Conservation (phyloP, 2,888 invertebrate genomes). For the Megaustenia siamemsis region DNA sequence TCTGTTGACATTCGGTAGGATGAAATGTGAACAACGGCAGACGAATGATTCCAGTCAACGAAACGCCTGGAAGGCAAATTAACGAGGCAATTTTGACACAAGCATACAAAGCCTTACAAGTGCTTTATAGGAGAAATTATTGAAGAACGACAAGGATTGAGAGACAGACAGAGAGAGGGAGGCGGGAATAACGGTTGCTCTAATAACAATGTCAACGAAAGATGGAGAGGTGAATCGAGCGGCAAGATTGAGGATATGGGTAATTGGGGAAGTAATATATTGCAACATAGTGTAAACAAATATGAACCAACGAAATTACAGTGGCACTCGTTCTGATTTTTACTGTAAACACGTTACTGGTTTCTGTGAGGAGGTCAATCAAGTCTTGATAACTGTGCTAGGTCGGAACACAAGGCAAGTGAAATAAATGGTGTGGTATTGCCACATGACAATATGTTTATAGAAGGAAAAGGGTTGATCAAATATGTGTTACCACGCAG, state of each 20-base stretch:
- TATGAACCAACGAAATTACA: not conserved
- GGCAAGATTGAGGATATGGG: too few relatives aligned
- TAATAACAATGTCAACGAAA: not conserved
- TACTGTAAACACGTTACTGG: too few relatives aligned
- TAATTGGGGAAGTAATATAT: conserved; percentile 3
- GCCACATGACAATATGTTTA: too few relatives aligned
- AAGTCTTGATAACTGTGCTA: too few relatives aligned
- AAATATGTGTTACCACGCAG: too few relatives aligned
- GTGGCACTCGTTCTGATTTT: too few relatives aligned
- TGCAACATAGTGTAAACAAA: not conserved
- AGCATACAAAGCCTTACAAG: not conserved
- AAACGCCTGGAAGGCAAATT: not conserved
- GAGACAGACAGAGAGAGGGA: not conserved
- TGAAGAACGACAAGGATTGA: not conserved
- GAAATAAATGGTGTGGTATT: too few relatives aligned
- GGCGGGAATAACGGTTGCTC: too few relatives aligned
- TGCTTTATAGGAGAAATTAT: not conserved
- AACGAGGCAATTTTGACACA: not conserved
- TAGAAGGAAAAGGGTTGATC: too few relatives aligned
- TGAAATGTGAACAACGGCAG: not conserved
- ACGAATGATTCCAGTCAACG: not conserved
- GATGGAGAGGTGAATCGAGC: not conserved
- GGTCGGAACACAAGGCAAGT: too few relatives aligned
- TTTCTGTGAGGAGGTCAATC: too few relatives aligned
- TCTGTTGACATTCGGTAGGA: not conserved